Evolutionary conservation across 2,888 invertebrate species (phyloP).

Genomic region (Lagria hirta): DNA sequence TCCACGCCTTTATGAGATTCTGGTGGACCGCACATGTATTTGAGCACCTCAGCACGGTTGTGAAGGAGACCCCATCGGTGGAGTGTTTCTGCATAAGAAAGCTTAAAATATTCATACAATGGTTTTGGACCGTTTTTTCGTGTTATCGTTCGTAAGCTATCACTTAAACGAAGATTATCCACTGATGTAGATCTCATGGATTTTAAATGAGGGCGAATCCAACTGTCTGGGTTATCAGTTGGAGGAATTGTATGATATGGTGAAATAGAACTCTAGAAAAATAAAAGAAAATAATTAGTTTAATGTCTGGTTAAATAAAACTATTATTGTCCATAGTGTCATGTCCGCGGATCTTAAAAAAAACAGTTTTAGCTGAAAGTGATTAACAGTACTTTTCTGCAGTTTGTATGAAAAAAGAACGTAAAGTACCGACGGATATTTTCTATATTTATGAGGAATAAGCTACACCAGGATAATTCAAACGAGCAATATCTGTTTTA

Average conservation of each 20-base stretch:
- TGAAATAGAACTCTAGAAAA: conserved; percentile 69
- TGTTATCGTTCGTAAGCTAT: conserved; percentile 39
- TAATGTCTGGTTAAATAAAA: no score
- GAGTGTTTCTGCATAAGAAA: conserved; percentile 85
- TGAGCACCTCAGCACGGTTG: conserved; percentile 63
- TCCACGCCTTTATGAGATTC: conserved; percentile 62
- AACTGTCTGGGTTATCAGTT: conserved; percentile 73
- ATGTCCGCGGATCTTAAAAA: no score
- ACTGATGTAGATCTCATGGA: conserved; percentile 80
- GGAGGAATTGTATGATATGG: conserved; percentile 85
- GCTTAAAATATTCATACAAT: conserved; percentile 81
- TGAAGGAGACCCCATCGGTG: conserved; percentile 59
- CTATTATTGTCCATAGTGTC: no score
- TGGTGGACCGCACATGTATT: conserved; percentile 57
- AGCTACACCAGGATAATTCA: no score
- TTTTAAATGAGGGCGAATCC: conserved; percentile 71
- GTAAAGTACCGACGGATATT: no score
- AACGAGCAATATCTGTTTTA: no score
- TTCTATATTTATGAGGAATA: no score
- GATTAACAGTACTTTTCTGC: no score
- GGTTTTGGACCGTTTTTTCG: conserved; percentile 46
- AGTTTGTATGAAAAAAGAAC: no score
- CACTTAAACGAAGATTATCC: conserved; percentile 65
- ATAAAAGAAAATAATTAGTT: no score
- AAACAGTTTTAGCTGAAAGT: no score